Percentiles rank a stretch among this genome's conserved stretches.
phyloP scores from a whole-genome alignment of 2,797 vertebrate genomes.

The Phalloptychus januarius region DNA sequence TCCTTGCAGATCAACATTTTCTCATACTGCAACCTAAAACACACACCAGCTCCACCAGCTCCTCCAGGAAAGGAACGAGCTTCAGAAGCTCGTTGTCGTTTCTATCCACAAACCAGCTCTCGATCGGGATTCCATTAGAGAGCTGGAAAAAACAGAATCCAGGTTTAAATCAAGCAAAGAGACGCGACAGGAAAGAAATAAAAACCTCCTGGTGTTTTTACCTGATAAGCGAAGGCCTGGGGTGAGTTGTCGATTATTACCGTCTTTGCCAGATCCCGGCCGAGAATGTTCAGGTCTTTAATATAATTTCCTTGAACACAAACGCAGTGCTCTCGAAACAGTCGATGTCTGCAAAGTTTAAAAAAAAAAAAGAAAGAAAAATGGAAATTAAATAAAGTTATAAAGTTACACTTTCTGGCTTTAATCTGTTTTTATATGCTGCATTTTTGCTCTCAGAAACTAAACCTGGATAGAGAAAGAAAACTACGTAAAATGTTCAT shows the following conservation, averaged over 20 bases:
- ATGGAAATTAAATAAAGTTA: background rate
- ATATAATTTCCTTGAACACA: constrained; percentile 99
- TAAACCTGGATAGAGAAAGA: too few species aligned
- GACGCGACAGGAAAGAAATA: background rate
- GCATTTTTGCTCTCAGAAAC: too few species aligned
- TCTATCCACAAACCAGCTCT: constrained; percentile 99
- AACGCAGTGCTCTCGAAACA: constrained; percentile 98
- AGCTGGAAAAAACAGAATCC: constrained; percentile 79
- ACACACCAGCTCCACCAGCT: constrained; percentile 95
- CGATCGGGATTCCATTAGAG: constrained; percentile 98
- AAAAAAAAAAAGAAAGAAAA: constrained; percentile 2
- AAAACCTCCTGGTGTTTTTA: constrained; percentile 56
- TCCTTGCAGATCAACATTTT: background rate
- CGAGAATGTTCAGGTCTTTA: constrained; percentile 98
- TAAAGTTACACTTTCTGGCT: too few species aligned
- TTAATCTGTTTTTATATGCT: too few species aligned
- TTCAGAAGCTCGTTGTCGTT: constrained; percentile 98
- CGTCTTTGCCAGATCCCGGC: constrained; percentile 98
- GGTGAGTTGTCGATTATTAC: constrained; percentile 99
- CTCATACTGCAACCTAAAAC: background rate
- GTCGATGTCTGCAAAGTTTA: constrained; percentile 93
- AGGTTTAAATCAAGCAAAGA: background rate
- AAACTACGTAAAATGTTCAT: too few species aligned
- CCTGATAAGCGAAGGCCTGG: constrained; percentile 99
- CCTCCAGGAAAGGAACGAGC: constrained; percentile 97